Percentiles rank a stretch among this genome's conserved stretches.
Evolutionary conservation across 1,140 invertebrate genomes (phyloP).

Genomic region (Cyrtorhinus lividipennis): DNA sequence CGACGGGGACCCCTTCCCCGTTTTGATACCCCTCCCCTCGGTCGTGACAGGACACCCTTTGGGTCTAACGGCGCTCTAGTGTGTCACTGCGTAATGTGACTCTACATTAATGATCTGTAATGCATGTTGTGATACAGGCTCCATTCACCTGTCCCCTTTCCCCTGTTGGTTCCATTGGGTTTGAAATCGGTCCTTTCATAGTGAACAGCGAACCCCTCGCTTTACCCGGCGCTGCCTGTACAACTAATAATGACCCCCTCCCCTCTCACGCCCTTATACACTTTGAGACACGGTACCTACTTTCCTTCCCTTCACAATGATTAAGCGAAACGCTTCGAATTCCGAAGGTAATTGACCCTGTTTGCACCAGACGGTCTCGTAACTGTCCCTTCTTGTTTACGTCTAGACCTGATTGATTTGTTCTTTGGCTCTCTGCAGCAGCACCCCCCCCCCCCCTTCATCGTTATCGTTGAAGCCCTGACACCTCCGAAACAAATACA

Average conservation of each 20-base stretch:
- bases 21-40: neutral
- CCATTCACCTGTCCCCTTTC: neutral
- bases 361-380: neutral
- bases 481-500: too few relatives aligned
- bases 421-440: too few relatives aligned
- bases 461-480: too few relatives aligned
- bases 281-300: too few relatives aligned
- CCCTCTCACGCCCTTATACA: neutral
- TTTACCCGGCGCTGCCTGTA: neutral
- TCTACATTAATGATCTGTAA: neutral
- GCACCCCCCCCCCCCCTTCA: too few relatives aligned
- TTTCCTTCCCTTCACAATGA: neutral
- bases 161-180: neutral
- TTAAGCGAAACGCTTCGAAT: neutral
- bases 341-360: neutral
- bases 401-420: too few relatives aligned
- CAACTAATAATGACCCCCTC: neutral
- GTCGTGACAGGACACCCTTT: too few relatives aligned
- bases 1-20: neutral
- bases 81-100: neutral
- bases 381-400: neutral
- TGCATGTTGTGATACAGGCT: neutral
- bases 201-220: too few relatives aligned
- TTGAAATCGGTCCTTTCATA: neutral
- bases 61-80: too few relatives aligned